These are phyloP conservation scores for Gari tellinella DNA, from an alignment of 2,888 invertebrate genomes.

Conservation along the genomic window DNA sequence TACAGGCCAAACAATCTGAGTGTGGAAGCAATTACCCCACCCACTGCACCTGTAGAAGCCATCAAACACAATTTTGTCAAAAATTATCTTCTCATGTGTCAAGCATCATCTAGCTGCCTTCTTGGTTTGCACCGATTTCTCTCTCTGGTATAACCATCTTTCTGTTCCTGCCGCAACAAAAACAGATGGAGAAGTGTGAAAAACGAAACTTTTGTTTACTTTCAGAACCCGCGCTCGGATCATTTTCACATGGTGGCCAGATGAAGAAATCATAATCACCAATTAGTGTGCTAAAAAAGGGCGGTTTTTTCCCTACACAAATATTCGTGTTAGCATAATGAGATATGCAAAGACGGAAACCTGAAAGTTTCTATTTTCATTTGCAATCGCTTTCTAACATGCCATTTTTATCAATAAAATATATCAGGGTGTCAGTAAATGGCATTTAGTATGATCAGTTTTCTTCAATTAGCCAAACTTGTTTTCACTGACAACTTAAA, in stretches of 20 bases:
- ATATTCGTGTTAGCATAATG: too few species aligned
- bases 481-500: too few species aligned
- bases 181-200: constrained; percentile 4
- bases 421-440: too few species aligned
- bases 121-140: constrained; percentile 33
- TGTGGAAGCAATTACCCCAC: constrained; percentile 43
- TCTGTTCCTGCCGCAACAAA: constrained; percentile 15
- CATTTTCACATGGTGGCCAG: constrained; percentile 7
- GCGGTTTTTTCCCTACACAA: too few species aligned
- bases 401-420: too few species aligned
- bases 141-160: constrained; percentile 15
- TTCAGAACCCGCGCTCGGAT: constrained; percentile 24
- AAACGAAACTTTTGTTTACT: constrained; percentile 29
- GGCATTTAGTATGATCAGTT: too few species aligned
- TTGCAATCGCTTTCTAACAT: too few species aligned
- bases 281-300: too few species aligned
- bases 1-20: background rate
- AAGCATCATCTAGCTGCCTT: constrained; percentile 32
- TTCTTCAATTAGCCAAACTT: too few species aligned
- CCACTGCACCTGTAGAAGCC: constrained; percentile 39
- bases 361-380: too few species aligned
- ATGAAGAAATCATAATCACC: constrained; percentile 8
- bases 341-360: too few species aligned
- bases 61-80: constrained; percentile 43
- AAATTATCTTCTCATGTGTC: constrained; percentile 51